phyloP scores from a whole-genome alignment of 2,113 vertebrate species.

The cat (Felis catus) region DNA sequence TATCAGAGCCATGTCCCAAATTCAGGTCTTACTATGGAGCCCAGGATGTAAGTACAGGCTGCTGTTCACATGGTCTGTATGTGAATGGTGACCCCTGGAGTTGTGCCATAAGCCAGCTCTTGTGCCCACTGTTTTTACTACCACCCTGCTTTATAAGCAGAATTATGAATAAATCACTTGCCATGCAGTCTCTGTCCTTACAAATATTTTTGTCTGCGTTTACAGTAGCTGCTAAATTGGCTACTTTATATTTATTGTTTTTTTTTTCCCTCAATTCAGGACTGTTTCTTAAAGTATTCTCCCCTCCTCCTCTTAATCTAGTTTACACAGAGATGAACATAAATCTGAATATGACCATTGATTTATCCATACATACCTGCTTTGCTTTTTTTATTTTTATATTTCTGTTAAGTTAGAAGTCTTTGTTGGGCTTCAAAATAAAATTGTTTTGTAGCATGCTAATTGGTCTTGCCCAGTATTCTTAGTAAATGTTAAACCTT shows the following conservation, averaged over 20 bases:
- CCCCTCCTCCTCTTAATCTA: background rate
- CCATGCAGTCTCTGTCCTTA: background rate
- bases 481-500: conserved; percentile 13
- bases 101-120: background rate
- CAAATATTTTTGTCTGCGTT: background rate
- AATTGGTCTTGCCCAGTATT: background rate
- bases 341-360: background rate
- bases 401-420: background rate
- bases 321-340: background rate
- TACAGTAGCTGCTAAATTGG: background rate
- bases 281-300: background rate
- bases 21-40: background rate
- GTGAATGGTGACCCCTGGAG: background rate
- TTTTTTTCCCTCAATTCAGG: background rate
- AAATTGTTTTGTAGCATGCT: background rate
- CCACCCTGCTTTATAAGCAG: background rate
- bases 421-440: conserved; percentile 1
- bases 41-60: no score
- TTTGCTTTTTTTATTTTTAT: conserved; percentile 10
- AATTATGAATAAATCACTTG: conserved; percentile 29
- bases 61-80: background rate
- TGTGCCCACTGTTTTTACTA: background rate
- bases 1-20: background rate
- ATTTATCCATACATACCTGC: background rate
- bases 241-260: background rate